Evolutionary conservation across 2,113 vertebrate species (phyloP), one percentile per base, ranked within the genome.

Genomic region (Phalacrocorax carbo): DNA sequence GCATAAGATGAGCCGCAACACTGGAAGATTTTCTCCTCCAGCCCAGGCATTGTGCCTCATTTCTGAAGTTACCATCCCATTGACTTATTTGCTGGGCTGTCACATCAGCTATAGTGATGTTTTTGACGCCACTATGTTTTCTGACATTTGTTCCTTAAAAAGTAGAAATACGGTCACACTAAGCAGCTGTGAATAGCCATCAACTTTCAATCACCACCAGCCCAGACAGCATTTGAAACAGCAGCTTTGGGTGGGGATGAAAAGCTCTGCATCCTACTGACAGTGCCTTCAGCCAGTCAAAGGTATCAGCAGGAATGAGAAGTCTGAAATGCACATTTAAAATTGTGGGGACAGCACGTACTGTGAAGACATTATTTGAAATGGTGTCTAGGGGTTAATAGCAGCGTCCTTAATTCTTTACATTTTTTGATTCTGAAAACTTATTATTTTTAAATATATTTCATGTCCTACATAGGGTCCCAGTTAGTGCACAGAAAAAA

Each of bases 91-190:
- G 27, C 88, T 90, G 62, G 66, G 66, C 82, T 94, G 92, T 94
- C 95, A 88, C 26, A 4, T 72, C 66, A 60, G 18, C 61, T 85
- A 7, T 18, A 55, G 70, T 13, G 20, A n/a, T 44, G 46, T 23
- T 90, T 93, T 82, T 87, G 72, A 95, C 52, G 38, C 44, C 48
- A 25, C 78, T 91, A 13, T 68, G 46, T 91, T 93, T 91, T 36
- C 17, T 75, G 90, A 51, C 73, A 60, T 85, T 93, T 66, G 54
- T 69, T 93, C 75, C 70, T 95, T 91, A 81, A 84, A 95, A 95
- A 86, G 27, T 75, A 32, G 42, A 51, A 93, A 70, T 75, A 89
- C 75, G 64, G 81, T 94, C 87, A 84, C 72, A 22, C 55, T 54
- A 54, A 90, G 82, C 82, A 96, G 52, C 70, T 68, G 66, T 85